phyloP scores from a whole-genome alignment of 2,888 invertebrate genomes.

The Nemurella pictetii region DNA sequence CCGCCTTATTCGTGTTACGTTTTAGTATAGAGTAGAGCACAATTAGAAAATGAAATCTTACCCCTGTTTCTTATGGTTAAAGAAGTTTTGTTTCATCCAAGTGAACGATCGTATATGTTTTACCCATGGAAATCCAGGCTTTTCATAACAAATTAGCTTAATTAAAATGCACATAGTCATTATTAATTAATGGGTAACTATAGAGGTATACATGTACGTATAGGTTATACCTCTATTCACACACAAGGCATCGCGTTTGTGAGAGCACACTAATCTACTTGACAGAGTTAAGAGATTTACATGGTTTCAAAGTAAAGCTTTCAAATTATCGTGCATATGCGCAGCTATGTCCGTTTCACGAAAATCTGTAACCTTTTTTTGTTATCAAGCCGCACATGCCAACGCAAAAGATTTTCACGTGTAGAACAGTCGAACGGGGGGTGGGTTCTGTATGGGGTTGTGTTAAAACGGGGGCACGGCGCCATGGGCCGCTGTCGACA shows the following conservation, averaged over 20 bases:
- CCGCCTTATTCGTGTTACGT: conserved; percentile 2
- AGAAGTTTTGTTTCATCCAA: neutral
- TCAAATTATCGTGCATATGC: too few species aligned
- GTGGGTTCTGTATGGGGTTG: too few species aligned
- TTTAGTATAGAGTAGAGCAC: neutral
- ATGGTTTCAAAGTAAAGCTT: neutral
- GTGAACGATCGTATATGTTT: neutral
- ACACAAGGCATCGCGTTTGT: too few species aligned
- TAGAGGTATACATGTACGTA: too few species aligned
- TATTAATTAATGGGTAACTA: too few species aligned
- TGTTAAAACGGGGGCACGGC: neutral
- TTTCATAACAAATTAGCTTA: neutral
- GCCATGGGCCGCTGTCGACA: neutral
- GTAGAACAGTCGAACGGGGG: too few species aligned
- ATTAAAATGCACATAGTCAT: neutral
- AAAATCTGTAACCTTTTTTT: neutral
- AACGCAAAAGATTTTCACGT: neutral
- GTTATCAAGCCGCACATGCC: neutral
- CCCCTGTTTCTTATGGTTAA: neutral
- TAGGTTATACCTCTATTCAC: too few species aligned
- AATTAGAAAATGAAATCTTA: neutral
- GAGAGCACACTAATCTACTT: too few species aligned
- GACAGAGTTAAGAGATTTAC: too few species aligned
- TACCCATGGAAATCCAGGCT: neutral
- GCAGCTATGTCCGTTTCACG: neutral